Base-by-base conservation (phyloP, 2,888 invertebrate species). In the Dascillus cervinus region DNA sequence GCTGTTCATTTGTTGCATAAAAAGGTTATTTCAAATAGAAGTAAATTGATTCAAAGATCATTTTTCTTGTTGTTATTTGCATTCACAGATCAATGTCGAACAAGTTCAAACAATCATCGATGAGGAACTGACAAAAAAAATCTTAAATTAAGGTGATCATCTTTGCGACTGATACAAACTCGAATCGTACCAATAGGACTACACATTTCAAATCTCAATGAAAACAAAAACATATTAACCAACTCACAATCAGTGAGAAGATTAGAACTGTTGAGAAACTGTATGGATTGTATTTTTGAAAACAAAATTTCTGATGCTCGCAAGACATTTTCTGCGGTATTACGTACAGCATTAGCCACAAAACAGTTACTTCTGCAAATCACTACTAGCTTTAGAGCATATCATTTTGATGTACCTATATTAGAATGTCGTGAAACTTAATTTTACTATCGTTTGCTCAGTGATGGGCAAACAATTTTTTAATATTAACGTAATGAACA, bases 231-330 rank as follows among this genome's bases (percentile, higher is more conserved):
- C 20, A 71, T 82, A 37, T 77, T 86, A 27, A 81, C 81, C 51
- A 94, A 94, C 65, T 91, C n/a, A n/a, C n/a, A n/a, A n/a, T n/a
- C 91, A 8, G 91, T 87, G 0, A 70, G 95, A 30, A 71, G 92
- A 46, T 68, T 96, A 8, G 94, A 95, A 72, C 80, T 92, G 22
- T 69, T 92, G 26, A 75, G 88, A 25, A 87, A 85, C 56, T 97
- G 96, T 66, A 80, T 97, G 32, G 85, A 83, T 43, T 92, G 89
- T 55, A 90, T 96, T 50, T 96, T 97, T 67, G 96, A 96, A 65
- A 91, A 92, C 58, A 92, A 94, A 56, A 94, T 96, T 56, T 87
- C 94, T 13, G 96, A 97, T 67, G 96, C 95, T 1, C 77, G 94
- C 41, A 96, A 95, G 73, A 87, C 92, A 8, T 85, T 95, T 60